Percentiles rank a stretch among this genome's conserved stretches.
Conservation (phyloP, 1,140 invertebrate species). For the Cataglyphis hispanica region DNA sequence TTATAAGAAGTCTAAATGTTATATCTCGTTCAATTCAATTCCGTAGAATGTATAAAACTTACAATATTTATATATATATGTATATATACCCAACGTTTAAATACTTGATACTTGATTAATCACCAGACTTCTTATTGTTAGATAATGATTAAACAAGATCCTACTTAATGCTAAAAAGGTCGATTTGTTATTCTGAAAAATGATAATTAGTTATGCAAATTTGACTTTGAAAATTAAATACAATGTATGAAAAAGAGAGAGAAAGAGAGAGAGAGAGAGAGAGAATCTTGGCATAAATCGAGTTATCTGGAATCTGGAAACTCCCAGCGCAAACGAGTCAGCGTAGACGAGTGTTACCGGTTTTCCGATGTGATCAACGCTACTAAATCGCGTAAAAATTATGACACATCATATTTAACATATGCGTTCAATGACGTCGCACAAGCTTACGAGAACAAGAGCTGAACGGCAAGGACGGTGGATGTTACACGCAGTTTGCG, state of each 20-base stretch:
- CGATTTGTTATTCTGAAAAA: not conserved
- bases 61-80: too few species aligned
- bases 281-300: too few species aligned
- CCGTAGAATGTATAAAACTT: not conserved
- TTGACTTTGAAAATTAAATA: not conserved
- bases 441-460: not conserved
- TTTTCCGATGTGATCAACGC: not conserved
- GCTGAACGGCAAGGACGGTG: not conserved
- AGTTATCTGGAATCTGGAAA: not conserved
- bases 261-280: too few species aligned
- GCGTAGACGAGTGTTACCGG: not conserved
- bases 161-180: not conserved
- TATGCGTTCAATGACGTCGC: constrained; percentile 22
- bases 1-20: not conserved
- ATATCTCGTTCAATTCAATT: not conserved
- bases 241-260: not conserved
- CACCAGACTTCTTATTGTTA: not conserved
- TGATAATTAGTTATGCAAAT: not conserved
- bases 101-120: not conserved
- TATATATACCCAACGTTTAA: not conserved
- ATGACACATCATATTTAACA: not conserved
- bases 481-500: not conserved
- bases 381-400: not conserved
- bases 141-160: not conserved
- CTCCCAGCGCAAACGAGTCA: not conserved